phyloP scores from a whole-genome alignment of 2,797 vertebrate genomes.

The Manis pentadactyla region DNA sequence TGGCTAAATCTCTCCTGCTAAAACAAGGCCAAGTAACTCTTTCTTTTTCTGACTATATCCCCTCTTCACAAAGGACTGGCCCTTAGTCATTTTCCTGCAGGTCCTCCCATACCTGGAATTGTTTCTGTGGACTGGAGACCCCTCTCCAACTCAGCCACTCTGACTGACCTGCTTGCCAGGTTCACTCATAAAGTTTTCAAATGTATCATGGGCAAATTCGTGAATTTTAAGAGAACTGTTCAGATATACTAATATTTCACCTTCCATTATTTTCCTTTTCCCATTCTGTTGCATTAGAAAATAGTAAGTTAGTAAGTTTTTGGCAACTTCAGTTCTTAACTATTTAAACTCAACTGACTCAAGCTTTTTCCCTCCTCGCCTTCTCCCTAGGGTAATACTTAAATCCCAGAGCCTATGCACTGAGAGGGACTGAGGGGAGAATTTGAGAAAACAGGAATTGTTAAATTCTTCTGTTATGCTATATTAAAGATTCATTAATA shows the following conservation, averaged over 20 bases:
- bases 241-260: background rate
- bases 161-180: background rate
- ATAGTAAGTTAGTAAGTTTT: background rate
- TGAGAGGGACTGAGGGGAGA: background rate
- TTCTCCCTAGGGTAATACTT: background rate
- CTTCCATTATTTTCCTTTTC: constrained; percentile 6
- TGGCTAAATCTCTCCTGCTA: background rate
- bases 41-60: background rate
- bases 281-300: background rate
- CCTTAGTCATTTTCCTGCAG: background rate
- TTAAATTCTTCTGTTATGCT: background rate
- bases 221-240: background rate
- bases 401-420: background rate
- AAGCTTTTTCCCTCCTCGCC: background rate
- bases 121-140: background rate
- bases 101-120: background rate
- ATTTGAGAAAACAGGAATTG: background rate
- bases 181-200: background rate
- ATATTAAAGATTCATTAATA: background rate
- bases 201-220: background rate
- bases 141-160: background rate
- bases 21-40: background rate
- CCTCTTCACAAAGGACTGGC: background rate
- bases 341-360: background rate
- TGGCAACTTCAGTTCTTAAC: background rate